Conservation (phyloP, 64 coral and sea anemone species). For the Porites australiensis region DNA sequence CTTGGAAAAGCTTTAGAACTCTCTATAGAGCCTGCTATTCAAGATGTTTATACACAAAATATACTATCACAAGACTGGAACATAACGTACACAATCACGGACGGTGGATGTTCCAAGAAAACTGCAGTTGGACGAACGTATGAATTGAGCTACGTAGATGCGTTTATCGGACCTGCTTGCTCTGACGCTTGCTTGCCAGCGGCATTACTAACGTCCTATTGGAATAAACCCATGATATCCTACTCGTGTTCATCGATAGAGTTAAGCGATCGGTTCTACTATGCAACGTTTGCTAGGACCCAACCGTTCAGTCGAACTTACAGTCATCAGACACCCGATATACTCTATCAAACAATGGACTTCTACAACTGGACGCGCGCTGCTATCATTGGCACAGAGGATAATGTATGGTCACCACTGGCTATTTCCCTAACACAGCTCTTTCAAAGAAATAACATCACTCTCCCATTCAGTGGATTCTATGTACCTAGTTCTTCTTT, state of each 20-base stretch:
- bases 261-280: conserved; percentile 55
- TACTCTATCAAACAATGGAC: conserved; percentile 30
- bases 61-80: conserved; percentile 61
- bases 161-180: conserved; percentile 86
- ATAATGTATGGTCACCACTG: conserved; percentile 73
- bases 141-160: conserved; percentile 59
- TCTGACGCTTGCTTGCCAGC: conserved; percentile 69
- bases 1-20: conserved; percentile 68
- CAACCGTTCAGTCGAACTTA: conserved; percentile 87
- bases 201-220: conserved; percentile 61
- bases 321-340: conserved; percentile 23
- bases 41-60: conserved; percentile 35
- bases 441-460: conserved; percentile 51
- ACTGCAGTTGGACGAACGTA: conserved; percentile 60
- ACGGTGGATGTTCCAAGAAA: conserved; percentile 74
- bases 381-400: conserved; percentile 74
- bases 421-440: conserved; percentile 51
- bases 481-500: conserved; percentile 60
- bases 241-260: conserved; percentile 81
- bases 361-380: conserved; percentile 65
- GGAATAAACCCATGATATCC: conserved; percentile 92
- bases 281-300: conserved; percentile 79
- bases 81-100: conserved; percentile 68
- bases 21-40: conserved; percentile 60
- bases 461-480: conserved; percentile 57